Conservation (phyloP, 2,113 vertebrate species). For the Sphyrna mokarran region DNA sequence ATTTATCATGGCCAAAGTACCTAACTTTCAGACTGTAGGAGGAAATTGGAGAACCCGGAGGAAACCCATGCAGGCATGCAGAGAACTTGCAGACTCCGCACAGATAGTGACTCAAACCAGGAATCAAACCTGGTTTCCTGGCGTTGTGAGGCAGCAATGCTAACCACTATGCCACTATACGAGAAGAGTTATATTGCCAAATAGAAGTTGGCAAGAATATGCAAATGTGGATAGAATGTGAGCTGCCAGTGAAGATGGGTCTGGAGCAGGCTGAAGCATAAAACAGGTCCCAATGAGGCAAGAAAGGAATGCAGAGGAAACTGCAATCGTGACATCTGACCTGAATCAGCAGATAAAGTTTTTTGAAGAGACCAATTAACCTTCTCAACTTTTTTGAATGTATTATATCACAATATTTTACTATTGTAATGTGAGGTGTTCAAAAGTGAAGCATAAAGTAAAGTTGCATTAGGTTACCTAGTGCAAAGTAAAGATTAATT, state of each 20-base stretch:
- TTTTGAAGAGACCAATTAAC: conserved; percentile 1
- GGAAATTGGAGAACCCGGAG: too few relatives aligned
- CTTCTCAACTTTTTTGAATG: conserved; percentile 1
- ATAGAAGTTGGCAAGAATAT: not conserved
- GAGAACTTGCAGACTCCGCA: too few relatives aligned
- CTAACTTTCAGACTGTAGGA: too few relatives aligned
- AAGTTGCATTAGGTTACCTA: not conserved
- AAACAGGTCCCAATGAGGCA: not conserved
- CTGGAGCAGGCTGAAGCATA: not conserved
- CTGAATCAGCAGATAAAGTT: not conserved
- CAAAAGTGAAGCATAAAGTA: not conserved
- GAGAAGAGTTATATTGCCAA: not conserved
- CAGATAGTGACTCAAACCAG: too few relatives aligned
- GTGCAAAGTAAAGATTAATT: conserved; percentile 16
- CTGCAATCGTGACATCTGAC: not conserved
- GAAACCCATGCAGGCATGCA: too few relatives aligned
- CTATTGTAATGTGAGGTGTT: not conserved
- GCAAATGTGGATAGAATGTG: not conserved
- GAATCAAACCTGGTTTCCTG: too few relatives aligned
- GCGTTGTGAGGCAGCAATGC: too few relatives aligned
- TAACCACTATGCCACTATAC: not conserved
- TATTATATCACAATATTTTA: conserved; percentile 17
- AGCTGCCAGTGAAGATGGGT: not conserved
- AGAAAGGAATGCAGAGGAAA: not conserved
- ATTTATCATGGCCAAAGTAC: too few relatives aligned